These are phyloP conservation scores for Hylomyscus alleni DNA, from an alignment of 2,797 vertebrate genomes.

Conservation along the genomic window DNA sequence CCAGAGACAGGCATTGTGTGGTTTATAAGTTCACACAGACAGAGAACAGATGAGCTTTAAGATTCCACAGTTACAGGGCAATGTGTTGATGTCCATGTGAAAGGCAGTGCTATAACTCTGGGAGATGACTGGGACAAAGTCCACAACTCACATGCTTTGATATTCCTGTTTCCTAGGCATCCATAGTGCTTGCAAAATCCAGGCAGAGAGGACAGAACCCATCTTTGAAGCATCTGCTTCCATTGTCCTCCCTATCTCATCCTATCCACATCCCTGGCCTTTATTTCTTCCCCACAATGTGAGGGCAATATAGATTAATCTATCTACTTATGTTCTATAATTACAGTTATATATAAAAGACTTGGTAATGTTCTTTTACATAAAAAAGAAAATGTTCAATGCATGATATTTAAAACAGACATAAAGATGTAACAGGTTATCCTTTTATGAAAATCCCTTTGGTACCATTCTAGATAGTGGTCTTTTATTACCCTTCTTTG, in stretches of 20 bases:
- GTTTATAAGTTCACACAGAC: constrained; percentile 26
- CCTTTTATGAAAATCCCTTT: background rate
- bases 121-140: background rate
- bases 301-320: background rate
- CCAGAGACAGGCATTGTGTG: background rate
- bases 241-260: background rate
- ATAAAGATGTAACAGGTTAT: background rate
- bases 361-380: background rate
- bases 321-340: background rate
- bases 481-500: background rate
- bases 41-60: background rate
- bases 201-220: background rate
- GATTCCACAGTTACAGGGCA: background rate
- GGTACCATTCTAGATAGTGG: background rate
- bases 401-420: constrained; percentile 41
- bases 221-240: background rate
- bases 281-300: background rate
- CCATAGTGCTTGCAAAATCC: background rate
- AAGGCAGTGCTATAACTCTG: background rate
- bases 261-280: background rate
- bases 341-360: background rate
- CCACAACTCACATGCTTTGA: accelerated
- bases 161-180: background rate
- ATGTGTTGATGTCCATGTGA: background rate
- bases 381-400: constrained; percentile 23